A percentile compares a stretch with the other conserved stretches of the same genome.
These are phyloP conservation scores for Cavia porcellus DNA, from an alignment of 2,113 vertebrate species.

Conservation along the genomic window DNA sequence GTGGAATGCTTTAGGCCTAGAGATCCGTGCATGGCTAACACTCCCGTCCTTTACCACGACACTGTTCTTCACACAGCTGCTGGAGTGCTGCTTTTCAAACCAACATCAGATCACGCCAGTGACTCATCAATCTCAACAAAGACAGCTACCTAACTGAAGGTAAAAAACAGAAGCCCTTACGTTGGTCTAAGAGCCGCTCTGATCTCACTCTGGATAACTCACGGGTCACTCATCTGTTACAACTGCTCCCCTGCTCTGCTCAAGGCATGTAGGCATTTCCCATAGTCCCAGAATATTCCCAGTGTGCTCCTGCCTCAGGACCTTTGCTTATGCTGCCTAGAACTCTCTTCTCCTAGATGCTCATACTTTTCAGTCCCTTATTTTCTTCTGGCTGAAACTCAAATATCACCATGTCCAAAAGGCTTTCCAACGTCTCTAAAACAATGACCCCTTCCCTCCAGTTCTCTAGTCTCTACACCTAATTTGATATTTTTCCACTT, in stretches of 20 bases:
- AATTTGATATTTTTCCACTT: background rate
- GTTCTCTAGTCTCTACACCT: background rate
- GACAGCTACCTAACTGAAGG: background rate
- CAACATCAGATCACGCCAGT: background rate
- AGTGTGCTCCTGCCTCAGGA: background rate
- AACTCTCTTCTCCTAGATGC: background rate
- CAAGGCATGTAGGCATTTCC: background rate
- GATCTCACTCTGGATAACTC: background rate
- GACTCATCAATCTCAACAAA: background rate
- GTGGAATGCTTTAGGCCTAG: too few relatives aligned
- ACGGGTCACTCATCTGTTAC: background rate
- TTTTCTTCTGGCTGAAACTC: conserved; percentile 27
- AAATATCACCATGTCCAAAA: background rate
- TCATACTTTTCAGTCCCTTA: background rate
- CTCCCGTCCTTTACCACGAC: background rate
- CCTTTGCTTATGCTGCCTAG: background rate
- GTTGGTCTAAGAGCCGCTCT: background rate
- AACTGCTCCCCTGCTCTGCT: background rate
- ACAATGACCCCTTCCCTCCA: too few relatives aligned
- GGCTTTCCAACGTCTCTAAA: background rate
- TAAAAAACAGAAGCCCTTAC: background rate
- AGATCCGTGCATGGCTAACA: background rate
- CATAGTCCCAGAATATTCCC: background rate
- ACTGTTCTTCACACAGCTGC: background rate
- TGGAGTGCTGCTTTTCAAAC: background rate